Percentiles rank a stretch among this genome's conserved stretches.
phyloP scores from a whole-genome alignment of 2,888 invertebrate genomes.

The Cephalotes varians region DNA sequence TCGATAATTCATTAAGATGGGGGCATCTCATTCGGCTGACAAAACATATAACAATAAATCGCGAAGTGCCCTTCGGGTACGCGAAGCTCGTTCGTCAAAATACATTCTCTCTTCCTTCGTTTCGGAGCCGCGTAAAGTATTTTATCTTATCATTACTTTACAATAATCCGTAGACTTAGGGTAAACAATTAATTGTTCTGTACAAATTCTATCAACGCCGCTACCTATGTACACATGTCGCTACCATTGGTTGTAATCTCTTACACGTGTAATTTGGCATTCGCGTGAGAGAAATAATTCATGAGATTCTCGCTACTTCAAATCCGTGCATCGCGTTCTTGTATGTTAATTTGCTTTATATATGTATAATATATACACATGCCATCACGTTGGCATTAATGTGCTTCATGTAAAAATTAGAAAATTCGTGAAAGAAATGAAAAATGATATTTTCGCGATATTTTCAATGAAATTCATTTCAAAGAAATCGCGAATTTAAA shows the following conservation, averaged over 20 bases:
- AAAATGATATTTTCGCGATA: not conserved
- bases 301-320: conserved; percentile 68
- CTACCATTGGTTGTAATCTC: conserved; percentile 52
- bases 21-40: conserved; percentile 62
- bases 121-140: conserved; percentile 56
- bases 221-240: conserved; percentile 68
- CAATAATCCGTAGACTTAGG: conserved; percentile 65
- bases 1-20: not conserved
- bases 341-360: conserved; percentile 32
- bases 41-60: conserved; percentile 77
- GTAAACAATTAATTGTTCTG: conserved; percentile 79
- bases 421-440: not conserved
- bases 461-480: not conserved
- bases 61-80: conserved; percentile 76
- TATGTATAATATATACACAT: conserved; percentile 43
- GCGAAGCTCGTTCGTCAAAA: conserved; percentile 83
- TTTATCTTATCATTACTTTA: conserved; percentile 69
- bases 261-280: conserved; percentile 75
- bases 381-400: conserved; percentile 6
- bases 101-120: conserved; percentile 75
- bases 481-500: not conserved
- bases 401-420: not conserved
- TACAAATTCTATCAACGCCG: conserved; percentile 81
- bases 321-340: conserved; percentile 75
- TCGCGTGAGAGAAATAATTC: conserved; percentile 60